Conservation (phyloP, 2,113 vertebrate species). For the Piaya cayana region DNA sequence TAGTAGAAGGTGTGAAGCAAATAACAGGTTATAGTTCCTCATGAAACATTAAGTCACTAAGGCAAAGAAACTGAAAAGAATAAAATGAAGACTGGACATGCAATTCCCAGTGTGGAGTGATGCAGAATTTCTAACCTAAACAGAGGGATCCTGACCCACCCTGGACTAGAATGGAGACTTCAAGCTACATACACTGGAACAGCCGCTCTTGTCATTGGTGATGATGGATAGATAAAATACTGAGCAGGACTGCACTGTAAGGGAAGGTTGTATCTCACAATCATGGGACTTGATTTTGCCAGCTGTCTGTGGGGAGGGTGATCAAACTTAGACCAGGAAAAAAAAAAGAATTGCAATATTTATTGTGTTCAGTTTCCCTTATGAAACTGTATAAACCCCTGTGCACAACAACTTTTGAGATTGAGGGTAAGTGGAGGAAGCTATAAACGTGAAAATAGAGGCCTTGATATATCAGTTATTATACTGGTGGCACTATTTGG, state of each 20-base stretch:
- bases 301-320: neutral
- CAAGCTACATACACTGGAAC: neutral
- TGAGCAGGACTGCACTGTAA: neutral
- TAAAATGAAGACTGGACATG: neutral
- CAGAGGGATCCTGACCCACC: accelerated
- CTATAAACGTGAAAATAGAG: neutral
- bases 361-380: neutral
- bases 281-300: neutral
- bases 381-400: neutral
- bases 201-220: accelerated
- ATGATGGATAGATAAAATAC: accelerated
- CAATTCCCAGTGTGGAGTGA: neutral
- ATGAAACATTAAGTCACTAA: neutral
- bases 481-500: neutral
- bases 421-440: neutral
- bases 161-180: neutral
- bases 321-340: neutral
- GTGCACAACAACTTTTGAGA: neutral
- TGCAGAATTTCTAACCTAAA: neutral
- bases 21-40: neutral
- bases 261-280: neutral
- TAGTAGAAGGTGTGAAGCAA: neutral
- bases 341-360: neutral
- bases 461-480: neutral
- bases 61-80: neutral